A percentile compares a stretch with the other conserved stretches of the same genome.
These are phyloP conservation scores for Oceanodroma tethys DNA, from an alignment of 2,113 vertebrate genomes.

Conservation along the genomic window DNA sequence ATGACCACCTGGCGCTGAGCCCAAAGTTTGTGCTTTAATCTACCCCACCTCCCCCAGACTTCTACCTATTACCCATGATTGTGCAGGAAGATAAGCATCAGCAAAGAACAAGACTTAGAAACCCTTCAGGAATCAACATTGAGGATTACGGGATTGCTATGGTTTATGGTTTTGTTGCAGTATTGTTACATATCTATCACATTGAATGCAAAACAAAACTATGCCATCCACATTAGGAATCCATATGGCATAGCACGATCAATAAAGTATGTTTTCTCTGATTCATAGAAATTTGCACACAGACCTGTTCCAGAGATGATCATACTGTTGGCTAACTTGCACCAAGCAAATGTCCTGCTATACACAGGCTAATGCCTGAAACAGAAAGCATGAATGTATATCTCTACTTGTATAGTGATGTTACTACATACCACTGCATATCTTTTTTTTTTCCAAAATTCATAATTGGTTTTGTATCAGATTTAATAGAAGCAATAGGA, in stretches of 20 bases:
- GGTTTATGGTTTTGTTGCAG: background rate
- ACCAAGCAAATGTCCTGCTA: background rate
- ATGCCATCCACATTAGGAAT: background rate
- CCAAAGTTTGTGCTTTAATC: background rate
- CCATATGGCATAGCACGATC: background rate
- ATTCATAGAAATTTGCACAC: background rate
- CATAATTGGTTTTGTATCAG: background rate
- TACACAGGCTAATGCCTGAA: background rate
- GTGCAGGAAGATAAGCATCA: background rate
- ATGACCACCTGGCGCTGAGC: fast-evolving
- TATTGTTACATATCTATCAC: background rate
- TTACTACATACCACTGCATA: background rate
- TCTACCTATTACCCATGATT: background rate
- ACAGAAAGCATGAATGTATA: background rate
- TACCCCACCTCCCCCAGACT: fast-evolving
- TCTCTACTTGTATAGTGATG: background rate
- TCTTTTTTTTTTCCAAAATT: background rate
- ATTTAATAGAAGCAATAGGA: background rate
- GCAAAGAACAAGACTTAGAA: background rate
- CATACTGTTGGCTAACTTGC: background rate
- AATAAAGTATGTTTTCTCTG: background rate
- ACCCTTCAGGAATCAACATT: background rate
- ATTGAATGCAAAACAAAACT: background rate
- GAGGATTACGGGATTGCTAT: fast-evolving
- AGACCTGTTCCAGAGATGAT: background rate